Percentiles rank a stretch among this genome's conserved stretches.
phyloP scores from a whole-genome alignment of 2,888 invertebrate species.

The Euplexia lucipara region DNA sequence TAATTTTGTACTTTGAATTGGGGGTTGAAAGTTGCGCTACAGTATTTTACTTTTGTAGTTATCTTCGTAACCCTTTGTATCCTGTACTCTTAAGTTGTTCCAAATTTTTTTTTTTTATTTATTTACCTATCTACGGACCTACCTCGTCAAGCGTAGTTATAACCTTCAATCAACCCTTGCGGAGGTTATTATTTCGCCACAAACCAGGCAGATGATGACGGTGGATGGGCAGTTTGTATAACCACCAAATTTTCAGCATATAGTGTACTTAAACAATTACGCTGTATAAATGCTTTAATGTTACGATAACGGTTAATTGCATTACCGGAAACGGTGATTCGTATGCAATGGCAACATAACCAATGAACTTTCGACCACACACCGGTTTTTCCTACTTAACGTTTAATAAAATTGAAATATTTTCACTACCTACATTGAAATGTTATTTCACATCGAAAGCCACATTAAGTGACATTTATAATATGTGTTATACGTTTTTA shows the following conservation, averaged over 20 bases:
- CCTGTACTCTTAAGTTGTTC: too few relatives aligned
- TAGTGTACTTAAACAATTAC: conserved; percentile 56
- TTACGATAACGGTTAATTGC: conserved; percentile 62
- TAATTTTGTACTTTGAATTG: too few relatives aligned
- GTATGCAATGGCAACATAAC: conserved; percentile 67
- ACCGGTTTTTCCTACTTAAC: conserved; percentile 70
- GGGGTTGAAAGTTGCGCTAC: too few relatives aligned
- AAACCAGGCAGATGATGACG: too few relatives aligned
- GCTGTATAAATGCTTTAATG: conserved; percentile 54
- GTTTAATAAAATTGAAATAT: conserved; percentile 68
- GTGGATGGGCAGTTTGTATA: conserved; percentile 8
- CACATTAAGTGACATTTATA: conserved; percentile 64
- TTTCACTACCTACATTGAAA: conserved; percentile 60
- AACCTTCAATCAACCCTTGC: too few relatives aligned
- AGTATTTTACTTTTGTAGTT: too few relatives aligned
- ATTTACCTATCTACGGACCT: too few relatives aligned
- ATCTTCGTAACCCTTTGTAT: too few relatives aligned
- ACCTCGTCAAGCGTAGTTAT: too few relatives aligned
- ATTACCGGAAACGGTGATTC: conserved; percentile 69
- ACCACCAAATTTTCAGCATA: conserved; percentile 23
- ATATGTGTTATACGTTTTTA: conserved; percentile 63
- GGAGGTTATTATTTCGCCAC: too few relatives aligned
- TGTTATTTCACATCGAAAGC: conserved; percentile 59
- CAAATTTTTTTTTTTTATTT: too few relatives aligned
- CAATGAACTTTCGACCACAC: conserved; percentile 69